Percentiles rank a stretch among this genome's conserved stretches.
Evolutionary conservation across 2,113 vertebrate genomes (phyloP).

Genomic region (Neopipo cinnamomea): DNA sequence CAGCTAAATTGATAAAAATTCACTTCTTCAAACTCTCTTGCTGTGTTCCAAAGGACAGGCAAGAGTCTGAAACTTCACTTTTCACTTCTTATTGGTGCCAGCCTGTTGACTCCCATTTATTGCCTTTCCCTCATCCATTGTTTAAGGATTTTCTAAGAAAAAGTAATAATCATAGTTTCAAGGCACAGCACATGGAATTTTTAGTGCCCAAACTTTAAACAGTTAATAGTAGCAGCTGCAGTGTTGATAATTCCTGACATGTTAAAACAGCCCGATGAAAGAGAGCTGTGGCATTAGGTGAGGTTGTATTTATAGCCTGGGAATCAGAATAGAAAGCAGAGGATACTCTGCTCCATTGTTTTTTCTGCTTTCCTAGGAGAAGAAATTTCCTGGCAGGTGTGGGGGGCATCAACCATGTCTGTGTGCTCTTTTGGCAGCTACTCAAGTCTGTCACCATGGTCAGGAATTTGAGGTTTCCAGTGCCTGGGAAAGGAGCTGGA

Average conservation of each 20-base stretch:
- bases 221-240: not conserved
- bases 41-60: not conserved
- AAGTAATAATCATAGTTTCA: not conserved
- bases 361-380: not conserved
- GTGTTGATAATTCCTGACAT: not conserved
- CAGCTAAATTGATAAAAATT: not conserved
- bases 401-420: not conserved
- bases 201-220: not conserved
- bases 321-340: not conserved
- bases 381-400: not conserved
- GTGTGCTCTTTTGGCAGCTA: not conserved
- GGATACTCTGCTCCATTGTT: not conserved
- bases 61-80: not conserved
- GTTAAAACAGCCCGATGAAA: not conserved
- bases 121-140: not conserved
- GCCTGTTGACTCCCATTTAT: not conserved
- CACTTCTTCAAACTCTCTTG: not conserved
- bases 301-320: not conserved
- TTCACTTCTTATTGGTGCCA: not conserved
- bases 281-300: not conserved
- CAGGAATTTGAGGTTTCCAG: not conserved
- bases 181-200: not conserved
- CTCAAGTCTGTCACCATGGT: not conserved
- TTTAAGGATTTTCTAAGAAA: not conserved
- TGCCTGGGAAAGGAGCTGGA: conserved; percentile 47